Evolutionary conservation across 2,888 invertebrate genomes (phyloP).

Genomic region (Onchidella celtica): DNA sequence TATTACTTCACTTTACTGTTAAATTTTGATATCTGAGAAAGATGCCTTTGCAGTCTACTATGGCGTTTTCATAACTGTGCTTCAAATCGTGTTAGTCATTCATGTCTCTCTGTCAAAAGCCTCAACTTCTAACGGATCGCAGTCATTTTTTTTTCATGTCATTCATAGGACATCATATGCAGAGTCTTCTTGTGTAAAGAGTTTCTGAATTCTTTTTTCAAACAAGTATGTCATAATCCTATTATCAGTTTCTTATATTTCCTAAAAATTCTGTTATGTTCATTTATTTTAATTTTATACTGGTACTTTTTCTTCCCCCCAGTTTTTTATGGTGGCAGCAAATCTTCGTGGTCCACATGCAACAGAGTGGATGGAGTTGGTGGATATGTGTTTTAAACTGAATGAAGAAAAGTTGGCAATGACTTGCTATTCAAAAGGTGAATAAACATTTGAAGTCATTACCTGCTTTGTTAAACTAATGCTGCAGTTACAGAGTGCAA

Average conservation of each 20-base stretch:
- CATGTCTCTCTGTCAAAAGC: background rate
- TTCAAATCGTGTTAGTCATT: background rate
- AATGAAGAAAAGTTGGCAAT: conserved; percentile 43
- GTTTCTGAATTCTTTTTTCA: no score
- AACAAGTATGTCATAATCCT: no score
- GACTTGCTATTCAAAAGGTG: conserved; percentile 44
- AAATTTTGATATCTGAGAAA: background rate
- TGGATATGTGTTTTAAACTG: conserved; percentile 36
- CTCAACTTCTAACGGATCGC: no score
- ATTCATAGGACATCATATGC: no score
- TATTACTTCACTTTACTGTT: background rate
- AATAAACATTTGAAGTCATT: background rate
- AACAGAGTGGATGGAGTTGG: conserved; percentile 42
- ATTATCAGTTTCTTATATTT: no score
- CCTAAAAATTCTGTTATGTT: no score
- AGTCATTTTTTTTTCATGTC: no score
- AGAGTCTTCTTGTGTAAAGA: no score
- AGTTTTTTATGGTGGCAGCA: conserved; percentile 49
- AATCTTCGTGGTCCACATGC: conserved; percentile 35
- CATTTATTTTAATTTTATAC: no score
- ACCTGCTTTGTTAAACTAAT: background rate
- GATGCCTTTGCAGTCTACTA: background rate
- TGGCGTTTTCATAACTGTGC: background rate
- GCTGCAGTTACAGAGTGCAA: background rate
- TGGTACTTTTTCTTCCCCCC: no score